These are phyloP conservation scores for Cremastinae sp. DNA, from an alignment of 2,888 invertebrate genomes.

Conservation along the genomic window DNA sequence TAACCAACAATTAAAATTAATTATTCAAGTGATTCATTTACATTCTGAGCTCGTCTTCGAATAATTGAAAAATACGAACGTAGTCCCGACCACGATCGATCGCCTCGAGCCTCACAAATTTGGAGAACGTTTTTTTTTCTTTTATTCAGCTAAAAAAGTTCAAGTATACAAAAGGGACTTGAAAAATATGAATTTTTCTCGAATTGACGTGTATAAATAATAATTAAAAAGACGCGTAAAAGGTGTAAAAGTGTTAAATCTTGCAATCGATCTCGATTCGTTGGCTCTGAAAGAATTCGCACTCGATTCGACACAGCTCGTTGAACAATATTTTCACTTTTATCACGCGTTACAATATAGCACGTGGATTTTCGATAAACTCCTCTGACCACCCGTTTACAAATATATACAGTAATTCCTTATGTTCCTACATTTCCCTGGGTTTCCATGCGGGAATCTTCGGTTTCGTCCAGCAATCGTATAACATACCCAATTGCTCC, in stretches of 20 bases:
- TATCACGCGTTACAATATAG: too few relatives aligned
- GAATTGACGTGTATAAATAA: too few relatives aligned
- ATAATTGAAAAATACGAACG: neutral
- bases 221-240: too few relatives aligned
- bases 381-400: too few relatives aligned
- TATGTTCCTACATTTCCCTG: slow-evolving; percentile 22
- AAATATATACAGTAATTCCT: neutral
- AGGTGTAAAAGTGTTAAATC: too few relatives aligned
- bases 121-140: neutral
- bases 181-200: too few relatives aligned
- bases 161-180: too few relatives aligned
- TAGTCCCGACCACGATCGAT: neutral
- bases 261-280: too few relatives aligned
- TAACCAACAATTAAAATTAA: slow-evolving; percentile 6
- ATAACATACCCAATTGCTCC: neutral
- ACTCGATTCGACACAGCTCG: too few relatives aligned
- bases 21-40: slow-evolving; percentile 2
- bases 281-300: too few relatives aligned
- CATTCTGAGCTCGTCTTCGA: neutral
- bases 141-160: neutral
- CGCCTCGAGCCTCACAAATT: neutral
- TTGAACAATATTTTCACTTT: too few relatives aligned
- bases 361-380: too few relatives aligned
- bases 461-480: slow-evolving; percentile 9
- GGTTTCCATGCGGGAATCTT: slow-evolving; percentile 20